phyloP scores from a whole-genome alignment of 2,797 vertebrate species.

The Eremophila alpestris region DNA sequence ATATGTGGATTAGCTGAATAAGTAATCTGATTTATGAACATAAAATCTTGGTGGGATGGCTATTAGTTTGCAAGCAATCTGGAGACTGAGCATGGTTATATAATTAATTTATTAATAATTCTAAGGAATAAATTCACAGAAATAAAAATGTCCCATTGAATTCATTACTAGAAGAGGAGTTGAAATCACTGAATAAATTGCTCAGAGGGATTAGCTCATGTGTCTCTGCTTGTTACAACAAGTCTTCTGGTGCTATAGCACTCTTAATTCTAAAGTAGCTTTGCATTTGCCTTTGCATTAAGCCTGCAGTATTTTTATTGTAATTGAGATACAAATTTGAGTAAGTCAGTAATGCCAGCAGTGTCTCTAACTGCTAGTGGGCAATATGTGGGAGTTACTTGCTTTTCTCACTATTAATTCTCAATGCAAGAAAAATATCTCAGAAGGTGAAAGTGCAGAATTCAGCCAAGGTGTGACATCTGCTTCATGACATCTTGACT shows the following conservation, averaged over 20 bases:
- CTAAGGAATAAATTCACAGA: slow-evolving; percentile 18
- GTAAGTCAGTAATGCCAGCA: not conserved
- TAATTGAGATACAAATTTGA: not conserved
- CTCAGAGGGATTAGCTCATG: not conserved
- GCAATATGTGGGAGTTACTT: not conserved
- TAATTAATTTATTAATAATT: slow-evolving; percentile 31
- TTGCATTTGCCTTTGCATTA: not conserved
- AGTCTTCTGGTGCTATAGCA: not conserved
- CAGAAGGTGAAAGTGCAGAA: not conserved
- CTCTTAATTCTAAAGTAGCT: not conserved
- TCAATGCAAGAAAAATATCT: not conserved
- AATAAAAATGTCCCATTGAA: slow-evolving; percentile 14
- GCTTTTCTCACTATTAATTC: not conserved
- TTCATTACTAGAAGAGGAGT: not conserved
- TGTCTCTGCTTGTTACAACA: not conserved
- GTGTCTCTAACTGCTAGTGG: not conserved
- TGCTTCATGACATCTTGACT: not conserved
- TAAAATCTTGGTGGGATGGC: not conserved
- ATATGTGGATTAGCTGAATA: slow-evolving; percentile 6
- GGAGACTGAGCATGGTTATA: not conserved
- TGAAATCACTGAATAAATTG: slow-evolving; percentile 7
- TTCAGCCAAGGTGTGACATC: not conserved
- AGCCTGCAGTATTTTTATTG: not conserved
- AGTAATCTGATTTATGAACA: slow-evolving; percentile 11
- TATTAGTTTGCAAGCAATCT: not conserved